Percentiles rank a stretch among this genome's conserved stretches.
phyloP scores from a whole-genome alignment of 2,888 invertebrate species.

The Drosophila recens region DNA sequence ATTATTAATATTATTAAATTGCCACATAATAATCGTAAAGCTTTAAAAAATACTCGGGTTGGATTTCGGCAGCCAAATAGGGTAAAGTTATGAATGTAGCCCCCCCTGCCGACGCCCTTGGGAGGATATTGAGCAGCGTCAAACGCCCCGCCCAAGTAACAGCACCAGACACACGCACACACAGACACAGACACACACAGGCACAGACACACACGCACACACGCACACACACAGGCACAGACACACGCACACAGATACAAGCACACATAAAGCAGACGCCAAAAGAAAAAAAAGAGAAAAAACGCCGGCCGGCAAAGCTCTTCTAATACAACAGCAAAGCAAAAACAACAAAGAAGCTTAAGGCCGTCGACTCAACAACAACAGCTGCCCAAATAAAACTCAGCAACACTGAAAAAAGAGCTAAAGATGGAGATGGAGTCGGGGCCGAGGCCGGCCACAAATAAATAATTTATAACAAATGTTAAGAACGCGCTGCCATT shows the following conservation, averaged over 20 bases:
- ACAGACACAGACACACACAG: too few relatives aligned
- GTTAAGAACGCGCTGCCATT: constrained; percentile 20
- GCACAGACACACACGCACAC: too few relatives aligned
- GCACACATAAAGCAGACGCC: constrained; percentile 50
- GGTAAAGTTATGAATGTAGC: too few relatives aligned
- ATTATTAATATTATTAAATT: too few relatives aligned
- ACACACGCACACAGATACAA: constrained; percentile 27
- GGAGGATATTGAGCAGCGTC: constrained; percentile 69
- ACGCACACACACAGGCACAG: too few relatives aligned
- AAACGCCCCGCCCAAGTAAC: constrained; percentile 68
- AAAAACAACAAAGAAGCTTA: constrained; percentile 51
- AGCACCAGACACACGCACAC: constrained; percentile 27
- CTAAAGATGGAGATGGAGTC: neutral
- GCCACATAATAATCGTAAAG: too few relatives aligned
- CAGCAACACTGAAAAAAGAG: constrained; percentile 35
- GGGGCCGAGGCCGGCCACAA: constrained; percentile 34
- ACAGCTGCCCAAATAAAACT: constrained; percentile 52
- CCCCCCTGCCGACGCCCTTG: too few relatives aligned
- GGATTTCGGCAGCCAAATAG: too few relatives aligned
- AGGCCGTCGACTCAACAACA: constrained; percentile 37
- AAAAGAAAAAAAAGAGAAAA: constrained; percentile 53
- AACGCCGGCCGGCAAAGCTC: constrained; percentile 71
- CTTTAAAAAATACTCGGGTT: too few relatives aligned
- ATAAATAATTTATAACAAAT: constrained; percentile 77
- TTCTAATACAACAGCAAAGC: constrained; percentile 26